Evolutionary conservation across 1,140 invertebrate genomes (phyloP).

Genomic region (Homarus americanus): DNA sequence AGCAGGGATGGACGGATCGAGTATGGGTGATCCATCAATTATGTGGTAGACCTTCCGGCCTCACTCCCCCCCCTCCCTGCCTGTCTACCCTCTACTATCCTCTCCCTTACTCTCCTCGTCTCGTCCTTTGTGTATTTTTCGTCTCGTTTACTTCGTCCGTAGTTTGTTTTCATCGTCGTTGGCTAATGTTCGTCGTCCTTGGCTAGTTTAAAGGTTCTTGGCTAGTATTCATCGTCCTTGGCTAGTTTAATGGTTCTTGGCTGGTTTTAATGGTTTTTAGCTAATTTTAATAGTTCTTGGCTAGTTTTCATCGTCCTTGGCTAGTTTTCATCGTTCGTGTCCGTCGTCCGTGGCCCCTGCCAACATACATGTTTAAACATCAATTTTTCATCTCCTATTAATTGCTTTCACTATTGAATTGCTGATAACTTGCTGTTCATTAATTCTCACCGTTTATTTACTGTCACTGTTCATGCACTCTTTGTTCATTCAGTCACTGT

Average conservation of each 20-base stretch:
- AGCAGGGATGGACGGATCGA: neutral
- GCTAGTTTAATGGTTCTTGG: no score
- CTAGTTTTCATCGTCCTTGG: neutral
- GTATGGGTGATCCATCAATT: conserved; percentile 39
- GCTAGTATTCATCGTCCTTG: no score
- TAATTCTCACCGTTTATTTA: no score
- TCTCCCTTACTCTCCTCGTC: neutral
- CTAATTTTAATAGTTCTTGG: neutral
- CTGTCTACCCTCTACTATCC: neutral
- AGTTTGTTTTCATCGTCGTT: neutral
- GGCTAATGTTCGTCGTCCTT: no score
- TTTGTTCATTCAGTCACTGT: no score
- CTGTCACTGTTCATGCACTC: no score
- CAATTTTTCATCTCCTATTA: neutral
- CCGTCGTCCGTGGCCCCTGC: neutral
- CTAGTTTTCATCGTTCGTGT: neutral
- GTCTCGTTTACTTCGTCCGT: neutral
- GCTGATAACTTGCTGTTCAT: neutral
- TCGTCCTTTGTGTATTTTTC: neutral
- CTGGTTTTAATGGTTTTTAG: neutral
- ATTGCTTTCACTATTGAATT: neutral
- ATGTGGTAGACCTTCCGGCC: conserved; percentile 7
- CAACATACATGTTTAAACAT: neutral
- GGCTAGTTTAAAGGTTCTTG: no score
- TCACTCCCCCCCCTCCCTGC: neutral